Base-by-base conservation (phyloP, 2,113 vertebrate genomes). In the Peucedramus taeniatus region DNA sequence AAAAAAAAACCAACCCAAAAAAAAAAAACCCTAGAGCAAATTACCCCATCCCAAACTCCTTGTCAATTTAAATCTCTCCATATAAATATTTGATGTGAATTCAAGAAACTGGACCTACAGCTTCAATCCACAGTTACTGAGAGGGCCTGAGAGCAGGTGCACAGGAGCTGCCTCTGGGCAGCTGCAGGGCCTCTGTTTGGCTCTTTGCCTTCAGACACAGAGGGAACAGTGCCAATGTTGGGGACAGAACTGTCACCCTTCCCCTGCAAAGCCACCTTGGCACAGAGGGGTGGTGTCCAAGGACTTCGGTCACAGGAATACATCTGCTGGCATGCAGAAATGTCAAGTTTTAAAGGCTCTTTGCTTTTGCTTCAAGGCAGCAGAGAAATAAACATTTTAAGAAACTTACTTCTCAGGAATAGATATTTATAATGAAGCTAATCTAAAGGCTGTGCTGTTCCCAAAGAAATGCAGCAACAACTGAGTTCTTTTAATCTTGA, bases 191-290 rank as follows among this genome's bases (percentile, higher is more conserved):
- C 17, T 53, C 37, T 20, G 7, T 19, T 19, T 4, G 2, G 66
- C 39, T 63, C 61, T 26, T 2, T 13, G 8, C 35, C 17, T 49
- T 61, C 1, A 2, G 27, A 27, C 7, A 33, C 0, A 0, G 8
- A 22, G 60, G 50, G 59, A 65, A 69, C 5, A 4, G 16, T 31
- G 40, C 21, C 64, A 9, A 0, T 23, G 27, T 1, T 1, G 3
- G 4, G 11, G 42, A 80, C 37, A 49, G 33, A 23, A 61, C 9
- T 6, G 4, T 44, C 49, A 63, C 13, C 54, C 57, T 68, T 74
- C 7, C 39, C 21, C 57, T 56, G 71, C 4, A 2, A 23, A 57
- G 31, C 45, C 4, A 13, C 12, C 26, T 14, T 26, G 27, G 22
- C 57, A 89, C 35, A 71, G 33, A 56, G 37, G 8, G 39, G 21